Conservation (phyloP, 2,888 invertebrate species). For the Rhopalosiphum nymphaeae region DNA sequence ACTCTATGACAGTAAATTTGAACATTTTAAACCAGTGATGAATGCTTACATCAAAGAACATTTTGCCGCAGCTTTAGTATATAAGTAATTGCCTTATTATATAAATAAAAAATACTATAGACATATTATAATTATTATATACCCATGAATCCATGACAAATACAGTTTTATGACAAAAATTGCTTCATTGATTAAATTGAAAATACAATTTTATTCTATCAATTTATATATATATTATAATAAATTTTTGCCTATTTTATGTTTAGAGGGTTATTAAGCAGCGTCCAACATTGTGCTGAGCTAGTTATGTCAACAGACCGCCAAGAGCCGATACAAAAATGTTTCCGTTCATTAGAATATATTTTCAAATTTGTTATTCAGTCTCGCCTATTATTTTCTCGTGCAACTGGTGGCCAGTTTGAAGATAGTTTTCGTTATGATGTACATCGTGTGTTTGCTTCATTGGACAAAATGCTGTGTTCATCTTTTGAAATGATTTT, state of each 20-base stretch:
- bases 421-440: constrained; percentile 89
- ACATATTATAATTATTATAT: neutral
- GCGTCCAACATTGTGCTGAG: constrained; percentile 91
- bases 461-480: constrained; percentile 82
- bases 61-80: constrained; percentile 94
- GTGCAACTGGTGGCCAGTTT: constrained; percentile 89
- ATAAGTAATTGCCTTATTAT: constrained; percentile 78
- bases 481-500: constrained; percentile 81
- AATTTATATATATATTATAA: neutral
- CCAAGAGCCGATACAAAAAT: constrained; percentile 90
- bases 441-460: constrained; percentile 83
- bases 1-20: constrained; percentile 90
- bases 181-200: neutral
- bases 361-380: constrained; percentile 94
- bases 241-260: constrained; percentile 4
- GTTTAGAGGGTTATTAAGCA: constrained; percentile 83
- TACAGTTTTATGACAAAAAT: neutral
- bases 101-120: neutral
- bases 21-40: constrained; percentile 93
- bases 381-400: constrained; percentile 84
- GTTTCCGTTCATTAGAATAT: constrained; percentile 90
- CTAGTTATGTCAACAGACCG: constrained; percentile 88
- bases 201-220: neutral
- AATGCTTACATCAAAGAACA: constrained; percentile 95
- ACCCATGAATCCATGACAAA: neutral